These are phyloP conservation scores for Oenanthe oenanthe DNA, from an alignment of 2,113 vertebrate genomes.

Conservation along the genomic window DNA sequence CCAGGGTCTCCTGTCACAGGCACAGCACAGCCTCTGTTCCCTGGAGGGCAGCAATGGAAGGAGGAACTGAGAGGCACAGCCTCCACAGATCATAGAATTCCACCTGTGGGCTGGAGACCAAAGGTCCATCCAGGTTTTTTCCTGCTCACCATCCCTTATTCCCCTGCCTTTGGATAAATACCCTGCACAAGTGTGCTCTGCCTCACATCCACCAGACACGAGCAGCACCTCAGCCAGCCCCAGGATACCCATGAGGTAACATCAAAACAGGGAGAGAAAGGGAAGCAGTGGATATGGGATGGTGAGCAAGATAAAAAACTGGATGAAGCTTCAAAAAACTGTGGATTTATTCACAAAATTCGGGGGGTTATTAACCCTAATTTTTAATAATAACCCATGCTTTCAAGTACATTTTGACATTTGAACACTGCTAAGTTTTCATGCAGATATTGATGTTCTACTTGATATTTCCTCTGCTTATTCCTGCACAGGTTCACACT, in stretches of 20 bases:
- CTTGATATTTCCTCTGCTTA: neutral
- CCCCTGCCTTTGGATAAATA: neutral
- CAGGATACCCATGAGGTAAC: neutral
- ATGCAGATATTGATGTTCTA: neutral
- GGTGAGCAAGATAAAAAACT: neutral
- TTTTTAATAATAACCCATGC: neutral
- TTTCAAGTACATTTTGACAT: neutral
- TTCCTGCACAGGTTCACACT: constrained; percentile 26
- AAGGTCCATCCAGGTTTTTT: neutral
- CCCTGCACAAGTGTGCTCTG: neutral
- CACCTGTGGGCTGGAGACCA: neutral
- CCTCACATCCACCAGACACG: neutral
- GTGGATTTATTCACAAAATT: neutral
- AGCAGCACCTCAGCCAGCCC: neutral
- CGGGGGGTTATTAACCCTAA: neutral
- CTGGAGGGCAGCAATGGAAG: fast-evolving
- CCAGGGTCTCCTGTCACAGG: neutral
- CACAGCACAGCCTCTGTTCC: neutral
- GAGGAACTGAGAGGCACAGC: neutral
- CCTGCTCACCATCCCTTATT: neutral
- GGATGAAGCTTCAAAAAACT: neutral
- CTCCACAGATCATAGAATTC: neutral
- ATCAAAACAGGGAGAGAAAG: neutral
- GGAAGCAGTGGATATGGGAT: neutral
- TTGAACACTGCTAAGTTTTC: neutral